A percentile compares a stretch with the other conserved stretches of the same genome.
These are phyloP conservation scores for Lepas anatifera DNA, from an alignment of 2,888 invertebrate genomes.

Conservation along the genomic window DNA sequence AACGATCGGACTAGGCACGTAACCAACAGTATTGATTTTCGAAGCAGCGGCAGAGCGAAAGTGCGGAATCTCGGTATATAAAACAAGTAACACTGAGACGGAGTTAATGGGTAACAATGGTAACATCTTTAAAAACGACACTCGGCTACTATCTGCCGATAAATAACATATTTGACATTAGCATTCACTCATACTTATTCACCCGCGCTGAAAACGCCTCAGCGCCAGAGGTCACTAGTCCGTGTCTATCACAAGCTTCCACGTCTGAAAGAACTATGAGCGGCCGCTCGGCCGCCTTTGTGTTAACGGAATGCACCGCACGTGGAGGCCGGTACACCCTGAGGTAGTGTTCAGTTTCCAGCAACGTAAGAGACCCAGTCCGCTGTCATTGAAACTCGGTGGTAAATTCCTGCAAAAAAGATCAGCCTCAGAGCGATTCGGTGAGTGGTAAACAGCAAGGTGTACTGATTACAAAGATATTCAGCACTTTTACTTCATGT, in stretches of 20 bases:
- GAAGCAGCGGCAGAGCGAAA: no score
- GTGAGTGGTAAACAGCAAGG: not conserved
- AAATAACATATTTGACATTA: no score
- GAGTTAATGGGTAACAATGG: no score
- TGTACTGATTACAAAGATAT: no score
- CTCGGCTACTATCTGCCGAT: no score
- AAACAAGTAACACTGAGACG: no score
- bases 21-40: no score
- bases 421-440: not conserved
- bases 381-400: slow-evolving; percentile 81
- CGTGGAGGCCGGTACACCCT: not conserved
- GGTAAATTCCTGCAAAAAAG: slow-evolving; percentile 50
- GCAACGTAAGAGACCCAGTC: slow-evolving; percentile 66
- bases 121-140: not conserved
- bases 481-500: no score
- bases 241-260: not conserved
- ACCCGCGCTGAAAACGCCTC: no score
- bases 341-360: slow-evolving; percentile 12
- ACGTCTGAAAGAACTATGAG: not conserved
- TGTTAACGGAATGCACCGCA: not conserved
- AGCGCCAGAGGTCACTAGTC: no score
- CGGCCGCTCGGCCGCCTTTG: not conserved
- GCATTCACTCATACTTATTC: not conserved
- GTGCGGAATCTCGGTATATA: no score
- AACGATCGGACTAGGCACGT: no score